Conservation (phyloP, 2,113 vertebrate genomes). For the Lathamus discolor region DNA sequence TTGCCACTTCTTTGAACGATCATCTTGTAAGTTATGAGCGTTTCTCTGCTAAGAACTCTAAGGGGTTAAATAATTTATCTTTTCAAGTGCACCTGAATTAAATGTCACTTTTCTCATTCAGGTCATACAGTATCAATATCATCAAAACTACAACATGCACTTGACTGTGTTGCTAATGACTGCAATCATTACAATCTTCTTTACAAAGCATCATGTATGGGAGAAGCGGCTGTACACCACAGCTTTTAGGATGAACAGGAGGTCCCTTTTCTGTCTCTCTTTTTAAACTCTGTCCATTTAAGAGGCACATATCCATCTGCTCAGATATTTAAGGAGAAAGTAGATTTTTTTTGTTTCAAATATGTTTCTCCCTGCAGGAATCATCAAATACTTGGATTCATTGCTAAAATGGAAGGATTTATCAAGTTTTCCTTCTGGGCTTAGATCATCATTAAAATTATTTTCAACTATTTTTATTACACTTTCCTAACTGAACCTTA, state of each 20-base stretch:
- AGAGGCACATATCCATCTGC: neutral
- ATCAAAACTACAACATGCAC: neutral
- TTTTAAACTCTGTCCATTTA: neutral
- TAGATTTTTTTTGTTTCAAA: neutral
- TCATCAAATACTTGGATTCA: neutral
- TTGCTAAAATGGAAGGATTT: neutral
- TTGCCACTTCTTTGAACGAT: neutral
- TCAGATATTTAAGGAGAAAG: neutral
- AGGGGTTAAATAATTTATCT: neutral
- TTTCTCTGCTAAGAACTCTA: neutral
- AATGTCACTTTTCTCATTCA: neutral
- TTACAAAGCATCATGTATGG: accelerated
- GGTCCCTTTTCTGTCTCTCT: neutral
- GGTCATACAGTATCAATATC: neutral
- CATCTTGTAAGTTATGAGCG: neutral
- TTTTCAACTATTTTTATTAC: slow-evolving; percentile 1
- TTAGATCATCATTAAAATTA: neutral
- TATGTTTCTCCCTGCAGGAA: neutral
- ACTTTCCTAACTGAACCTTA: neutral
- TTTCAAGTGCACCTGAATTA: neutral
- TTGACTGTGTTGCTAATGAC: neutral
- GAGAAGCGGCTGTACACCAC: neutral
- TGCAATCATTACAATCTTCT: neutral
- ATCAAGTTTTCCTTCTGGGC: neutral
- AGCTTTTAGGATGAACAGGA: neutral